phyloP scores from a whole-genome alignment of 1,140 invertebrate species.

The Drosophila virilis region DNA sequence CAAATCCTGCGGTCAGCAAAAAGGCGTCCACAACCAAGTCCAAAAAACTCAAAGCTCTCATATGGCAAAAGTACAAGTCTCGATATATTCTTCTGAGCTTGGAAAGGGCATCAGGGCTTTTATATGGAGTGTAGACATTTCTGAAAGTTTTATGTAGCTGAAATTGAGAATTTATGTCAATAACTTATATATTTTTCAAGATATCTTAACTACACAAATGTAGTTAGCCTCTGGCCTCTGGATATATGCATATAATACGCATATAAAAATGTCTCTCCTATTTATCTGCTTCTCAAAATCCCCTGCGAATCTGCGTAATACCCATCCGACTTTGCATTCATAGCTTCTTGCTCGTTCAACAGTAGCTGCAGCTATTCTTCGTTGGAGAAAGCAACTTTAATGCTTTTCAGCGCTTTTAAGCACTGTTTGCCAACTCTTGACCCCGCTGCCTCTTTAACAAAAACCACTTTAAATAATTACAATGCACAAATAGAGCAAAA shows the following conservation, averaged over 20 bases:
- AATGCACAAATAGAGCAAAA: slow-evolving; percentile 51
- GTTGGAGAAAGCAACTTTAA: slow-evolving; percentile 40
- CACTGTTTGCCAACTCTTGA: slow-evolving; percentile 6
- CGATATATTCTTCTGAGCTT: background rate
- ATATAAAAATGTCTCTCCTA: background rate
- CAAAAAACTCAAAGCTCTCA: background rate
- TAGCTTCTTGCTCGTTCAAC: slow-evolving; percentile 2
- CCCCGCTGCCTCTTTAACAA: slow-evolving; percentile 11
- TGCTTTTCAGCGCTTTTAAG: slow-evolving; percentile 35
- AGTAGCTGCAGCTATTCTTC: slow-evolving; percentile 4
- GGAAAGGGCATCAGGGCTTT: no score
- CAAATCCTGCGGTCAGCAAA: slow-evolving; percentile 8
- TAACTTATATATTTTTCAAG: no score
- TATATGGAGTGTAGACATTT: no score
- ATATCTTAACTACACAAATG: no score
- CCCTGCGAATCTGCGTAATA: background rate
- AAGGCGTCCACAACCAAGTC: background rate
- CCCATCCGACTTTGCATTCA: slow-evolving; percentile 1
- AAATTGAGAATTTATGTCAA: no score
- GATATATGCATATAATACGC: no score
- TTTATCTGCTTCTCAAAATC: background rate
- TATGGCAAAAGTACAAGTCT: slow-evolving; percentile 1
- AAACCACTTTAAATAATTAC: slow-evolving; percentile 80
- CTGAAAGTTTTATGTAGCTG: no score
- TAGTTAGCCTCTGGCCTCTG: no score